Conservation (phyloP, 1,140 invertebrate species). For the Ips nitidus region DNA sequence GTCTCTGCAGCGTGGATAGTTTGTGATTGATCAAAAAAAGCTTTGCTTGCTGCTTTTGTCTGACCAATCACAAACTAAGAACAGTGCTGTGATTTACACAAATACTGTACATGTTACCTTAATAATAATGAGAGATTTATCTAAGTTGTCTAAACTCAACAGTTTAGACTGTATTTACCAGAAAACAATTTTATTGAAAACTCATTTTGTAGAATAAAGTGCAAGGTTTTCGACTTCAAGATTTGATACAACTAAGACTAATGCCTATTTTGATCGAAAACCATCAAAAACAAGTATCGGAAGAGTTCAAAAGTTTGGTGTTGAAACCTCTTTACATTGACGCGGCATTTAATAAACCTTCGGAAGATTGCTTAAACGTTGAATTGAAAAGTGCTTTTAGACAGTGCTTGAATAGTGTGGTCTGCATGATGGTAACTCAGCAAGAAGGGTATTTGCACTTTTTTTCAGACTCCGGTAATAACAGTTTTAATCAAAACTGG, state of each 20-base stretch:
- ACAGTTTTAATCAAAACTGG: neutral
- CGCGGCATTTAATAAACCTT: constrained; percentile 37
- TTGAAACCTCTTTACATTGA: constrained; percentile 51
- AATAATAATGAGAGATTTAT: too few species aligned
- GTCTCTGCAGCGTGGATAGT: neutral
- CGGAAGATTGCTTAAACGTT: constrained; percentile 19
- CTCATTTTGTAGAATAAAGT: constrained; percentile 33
- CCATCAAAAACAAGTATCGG: constrained; percentile 44
- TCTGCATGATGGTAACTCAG: constrained; percentile 56
- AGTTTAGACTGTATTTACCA: neutral
- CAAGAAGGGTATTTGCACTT: constrained; percentile 63
- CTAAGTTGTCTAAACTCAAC: neutral
- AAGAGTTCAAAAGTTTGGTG: constrained; percentile 51
- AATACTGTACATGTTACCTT: neutral
- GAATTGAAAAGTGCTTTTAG: constrained; percentile 42
- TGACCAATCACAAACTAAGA: too few species aligned
- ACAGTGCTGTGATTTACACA: too few species aligned
- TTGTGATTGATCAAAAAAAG: too few species aligned
- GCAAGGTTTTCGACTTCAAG: constrained; percentile 44
- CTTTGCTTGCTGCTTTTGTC: too few species aligned
- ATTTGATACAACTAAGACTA: constrained; percentile 52
- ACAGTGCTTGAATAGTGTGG: constrained; percentile 44
- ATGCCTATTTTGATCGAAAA: constrained; percentile 48
- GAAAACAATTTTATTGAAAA: neutral
- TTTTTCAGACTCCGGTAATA: constrained; percentile 50